Evolutionary conservation across 2,113 vertebrate species (phyloP).

Genomic region (Athene noctua): DNA sequence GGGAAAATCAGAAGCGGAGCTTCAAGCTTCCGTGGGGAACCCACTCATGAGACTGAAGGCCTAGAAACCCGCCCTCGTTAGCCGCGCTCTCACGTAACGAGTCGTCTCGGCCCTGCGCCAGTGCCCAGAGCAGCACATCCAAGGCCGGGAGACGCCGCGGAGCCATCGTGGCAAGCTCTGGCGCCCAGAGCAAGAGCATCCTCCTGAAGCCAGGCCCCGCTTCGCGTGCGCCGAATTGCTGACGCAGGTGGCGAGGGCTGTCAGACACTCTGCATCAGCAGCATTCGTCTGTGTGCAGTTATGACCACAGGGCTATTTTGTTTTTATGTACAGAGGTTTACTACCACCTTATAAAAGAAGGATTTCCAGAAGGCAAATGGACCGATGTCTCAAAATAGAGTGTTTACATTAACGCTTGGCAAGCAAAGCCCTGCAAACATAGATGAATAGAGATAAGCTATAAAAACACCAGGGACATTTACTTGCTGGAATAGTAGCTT

Average conservation of each 20-base stretch:
- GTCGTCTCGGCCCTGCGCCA: accelerated
- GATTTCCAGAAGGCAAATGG: constrained; percentile 76
- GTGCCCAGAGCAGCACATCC: not conserved
- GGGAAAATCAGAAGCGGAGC: not conserved
- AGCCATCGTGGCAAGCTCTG: not conserved
- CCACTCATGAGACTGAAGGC: accelerated
- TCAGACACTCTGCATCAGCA: constrained; percentile 16
- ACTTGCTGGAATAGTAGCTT: constrained; percentile 63
- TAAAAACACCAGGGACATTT: constrained; percentile 71
- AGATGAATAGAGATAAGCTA: constrained; percentile 80
- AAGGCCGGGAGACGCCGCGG: not conserved
- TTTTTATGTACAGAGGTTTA: constrained; percentile 57
- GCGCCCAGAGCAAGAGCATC: not conserved
- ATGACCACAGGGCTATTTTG: constrained; percentile 52
- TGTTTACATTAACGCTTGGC: constrained; percentile 80
- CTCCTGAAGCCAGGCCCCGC: constrained; percentile 21
- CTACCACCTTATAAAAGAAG: constrained; percentile 69
- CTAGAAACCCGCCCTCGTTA: accelerated
- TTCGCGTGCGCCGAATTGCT: not conserved
- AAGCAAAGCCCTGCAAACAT: constrained; percentile 73
- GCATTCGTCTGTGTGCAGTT: constrained; percentile 9
- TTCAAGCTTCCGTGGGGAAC: not conserved
- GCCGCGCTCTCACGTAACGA: accelerated
- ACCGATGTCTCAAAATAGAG: constrained; percentile 72
- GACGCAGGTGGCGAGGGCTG: constrained; percentile 32